A percentile compares a stretch with the other conserved stretches of the same genome.
Conservation (phyloP, 2,797 vertebrate genomes). For the Macropodus opercularis region DNA sequence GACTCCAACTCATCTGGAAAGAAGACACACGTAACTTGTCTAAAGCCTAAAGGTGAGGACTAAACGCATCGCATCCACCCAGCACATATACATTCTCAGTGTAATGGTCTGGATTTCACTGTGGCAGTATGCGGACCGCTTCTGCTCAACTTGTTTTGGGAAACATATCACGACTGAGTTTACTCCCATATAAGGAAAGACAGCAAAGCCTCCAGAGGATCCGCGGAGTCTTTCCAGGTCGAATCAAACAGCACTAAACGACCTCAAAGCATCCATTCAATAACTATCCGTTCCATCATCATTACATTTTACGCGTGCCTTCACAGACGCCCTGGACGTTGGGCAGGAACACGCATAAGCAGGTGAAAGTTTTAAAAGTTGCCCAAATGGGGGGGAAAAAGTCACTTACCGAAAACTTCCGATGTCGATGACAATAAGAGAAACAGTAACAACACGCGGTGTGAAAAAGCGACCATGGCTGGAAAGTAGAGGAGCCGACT, state of each 20-base stretch:
- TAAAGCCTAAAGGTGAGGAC: neutral
- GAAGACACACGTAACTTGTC: neutral
- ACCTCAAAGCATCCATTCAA: no score
- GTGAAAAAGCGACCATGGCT: constrained; percentile 53
- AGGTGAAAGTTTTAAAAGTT: constrained; percentile 44
- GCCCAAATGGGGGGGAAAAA: neutral
- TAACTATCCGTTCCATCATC: no score
- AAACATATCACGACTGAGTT: constrained; percentile 34
- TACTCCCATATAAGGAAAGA: constrained; percentile 72
- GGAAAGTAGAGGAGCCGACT: constrained; percentile 12
- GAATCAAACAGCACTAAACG: no score
- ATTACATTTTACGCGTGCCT: no score
- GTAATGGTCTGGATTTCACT: no score
- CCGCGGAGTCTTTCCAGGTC: neutral
- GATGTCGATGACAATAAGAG: constrained; percentile 34
- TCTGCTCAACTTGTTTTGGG: constrained; percentile 1
- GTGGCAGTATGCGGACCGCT: neutral
- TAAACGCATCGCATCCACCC: neutral
- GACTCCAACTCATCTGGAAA: neutral
- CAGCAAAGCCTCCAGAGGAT: constrained; percentile 9
- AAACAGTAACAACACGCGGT: constrained; percentile 2
- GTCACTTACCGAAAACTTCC: constrained; percentile 62
- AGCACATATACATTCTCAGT: neutral
- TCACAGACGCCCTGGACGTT: neutral
- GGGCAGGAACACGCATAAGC: neutral